Evolutionary conservation across 2,888 invertebrate species (phyloP).

Genomic region (Cerastoderma edule): DNA sequence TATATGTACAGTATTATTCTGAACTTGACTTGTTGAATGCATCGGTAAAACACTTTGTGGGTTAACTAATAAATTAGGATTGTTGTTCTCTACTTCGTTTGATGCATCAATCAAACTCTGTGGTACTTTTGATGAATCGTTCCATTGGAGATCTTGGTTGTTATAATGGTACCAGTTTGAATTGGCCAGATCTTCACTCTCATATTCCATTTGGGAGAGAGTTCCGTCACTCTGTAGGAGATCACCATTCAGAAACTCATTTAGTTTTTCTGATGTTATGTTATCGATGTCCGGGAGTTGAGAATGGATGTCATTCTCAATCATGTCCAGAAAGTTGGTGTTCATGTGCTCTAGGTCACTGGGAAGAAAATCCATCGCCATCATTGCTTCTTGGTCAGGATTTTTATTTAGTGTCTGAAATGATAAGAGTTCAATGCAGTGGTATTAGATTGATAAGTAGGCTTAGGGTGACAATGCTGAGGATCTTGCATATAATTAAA

Average conservation of each 20-base stretch:
- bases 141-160: conserved; percentile 66
- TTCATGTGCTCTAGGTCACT: conserved; percentile 60
- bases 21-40: conserved; percentile 74
- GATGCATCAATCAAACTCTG: conserved; percentile 69
- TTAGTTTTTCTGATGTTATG: conserved; percentile 61
- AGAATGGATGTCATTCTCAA: conserved; percentile 58
- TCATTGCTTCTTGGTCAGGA: conserved; percentile 14
- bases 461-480: too few species aligned
- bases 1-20: conserved; percentile 41
- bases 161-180: conserved; percentile 70
- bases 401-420: not conserved
- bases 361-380: conserved; percentile 61
- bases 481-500: not conserved
- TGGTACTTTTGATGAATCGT: conserved; percentile 66
- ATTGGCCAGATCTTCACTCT: conserved; percentile 50
- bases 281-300: conserved; percentile 66
- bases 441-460: not conserved
- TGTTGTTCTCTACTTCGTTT: conserved; percentile 71
- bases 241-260: conserved; percentile 61
- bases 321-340: conserved; percentile 62
- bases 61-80: conserved; percentile 89
- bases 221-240: conserved; percentile 28
- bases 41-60: conserved; percentile 95
- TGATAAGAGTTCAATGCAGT: not conserved
- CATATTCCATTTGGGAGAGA: conserved; percentile 28